These are phyloP conservation scores for Aphrophora alni DNA, from an alignment of 2,888 invertebrate species.

Conservation along the genomic window DNA sequence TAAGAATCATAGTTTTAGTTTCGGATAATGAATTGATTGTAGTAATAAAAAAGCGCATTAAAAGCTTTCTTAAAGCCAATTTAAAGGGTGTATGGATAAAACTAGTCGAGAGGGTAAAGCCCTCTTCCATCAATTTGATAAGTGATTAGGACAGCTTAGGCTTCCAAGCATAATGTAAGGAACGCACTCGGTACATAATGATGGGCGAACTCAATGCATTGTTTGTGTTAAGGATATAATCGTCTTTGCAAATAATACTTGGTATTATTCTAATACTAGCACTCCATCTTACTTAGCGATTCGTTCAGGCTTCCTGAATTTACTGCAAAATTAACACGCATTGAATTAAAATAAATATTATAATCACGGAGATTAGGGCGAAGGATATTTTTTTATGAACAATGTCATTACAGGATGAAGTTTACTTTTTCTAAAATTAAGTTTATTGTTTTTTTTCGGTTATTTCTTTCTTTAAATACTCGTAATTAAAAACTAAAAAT, in stretches of 20 bases:
- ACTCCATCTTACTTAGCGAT: too few relatives aligned
- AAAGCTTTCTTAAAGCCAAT: not conserved
- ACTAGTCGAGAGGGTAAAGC: not conserved
- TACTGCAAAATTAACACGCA: too few relatives aligned
- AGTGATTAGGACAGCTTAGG: not conserved
- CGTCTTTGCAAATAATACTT: not conserved
- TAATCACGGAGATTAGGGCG: too few relatives aligned
- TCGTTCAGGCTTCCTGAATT: too few relatives aligned
- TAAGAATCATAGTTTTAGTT: not conserved
- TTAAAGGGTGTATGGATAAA: not conserved
- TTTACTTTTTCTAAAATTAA: too few relatives aligned
- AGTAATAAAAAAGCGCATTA: not conserved
- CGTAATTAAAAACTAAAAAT: too few relatives aligned
- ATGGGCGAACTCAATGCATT: not conserved
- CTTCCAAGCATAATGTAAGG: not conserved
- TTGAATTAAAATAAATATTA: too few relatives aligned
- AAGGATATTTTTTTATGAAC: too few relatives aligned
- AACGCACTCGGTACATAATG: not conserved
- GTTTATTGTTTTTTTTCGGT: too few relatives aligned
- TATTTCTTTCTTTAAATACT: too few relatives aligned
- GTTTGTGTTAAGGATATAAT: not conserved
- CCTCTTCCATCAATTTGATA: not conserved
- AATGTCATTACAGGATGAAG: too few relatives aligned
- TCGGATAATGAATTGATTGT: not conserved
- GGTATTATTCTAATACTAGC: too few relatives aligned